phyloP scores from a whole-genome alignment of 2,113 vertebrate genomes.

The Alosa alosa region DNA sequence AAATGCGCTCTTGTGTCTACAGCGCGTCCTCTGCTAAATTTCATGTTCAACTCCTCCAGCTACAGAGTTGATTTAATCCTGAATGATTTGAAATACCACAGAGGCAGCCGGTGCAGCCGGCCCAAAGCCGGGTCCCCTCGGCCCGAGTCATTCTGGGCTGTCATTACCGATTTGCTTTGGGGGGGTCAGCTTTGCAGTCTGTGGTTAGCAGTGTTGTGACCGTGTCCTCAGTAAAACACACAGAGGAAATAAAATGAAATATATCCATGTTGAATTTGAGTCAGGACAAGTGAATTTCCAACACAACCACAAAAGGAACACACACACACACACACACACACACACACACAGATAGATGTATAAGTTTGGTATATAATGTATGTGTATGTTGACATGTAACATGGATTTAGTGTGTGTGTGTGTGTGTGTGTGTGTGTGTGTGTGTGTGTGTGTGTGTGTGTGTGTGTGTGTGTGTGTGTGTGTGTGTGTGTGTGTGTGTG shows the following conservation, averaged over 20 bases:
- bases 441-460: neutral
- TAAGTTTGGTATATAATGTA: neutral
- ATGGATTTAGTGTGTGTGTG: too few relatives aligned
- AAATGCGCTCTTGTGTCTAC: neutral
- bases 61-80: neutral
- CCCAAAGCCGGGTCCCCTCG: neutral
- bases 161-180: neutral
- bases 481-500: too few relatives aligned
- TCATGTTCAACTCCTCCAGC: neutral
- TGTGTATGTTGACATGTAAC: too few relatives aligned
- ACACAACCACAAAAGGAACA: neutral
- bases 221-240: too few relatives aligned
- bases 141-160: neutral
- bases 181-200: neutral
- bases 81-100: slow-evolving; percentile 3
- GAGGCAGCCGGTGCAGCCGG: neutral
- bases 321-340: neutral
- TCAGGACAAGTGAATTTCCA: neutral
- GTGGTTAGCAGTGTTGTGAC: neutral
- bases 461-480: too few relatives aligned
- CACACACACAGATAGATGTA: too few relatives aligned
- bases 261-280: neutral
- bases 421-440: neutral
- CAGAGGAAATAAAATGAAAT: neutral
- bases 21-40: neutral